Evolutionary conservation across 2,888 invertebrate genomes (phyloP).

Genomic region (Rhorus exstirpatorius): DNA sequence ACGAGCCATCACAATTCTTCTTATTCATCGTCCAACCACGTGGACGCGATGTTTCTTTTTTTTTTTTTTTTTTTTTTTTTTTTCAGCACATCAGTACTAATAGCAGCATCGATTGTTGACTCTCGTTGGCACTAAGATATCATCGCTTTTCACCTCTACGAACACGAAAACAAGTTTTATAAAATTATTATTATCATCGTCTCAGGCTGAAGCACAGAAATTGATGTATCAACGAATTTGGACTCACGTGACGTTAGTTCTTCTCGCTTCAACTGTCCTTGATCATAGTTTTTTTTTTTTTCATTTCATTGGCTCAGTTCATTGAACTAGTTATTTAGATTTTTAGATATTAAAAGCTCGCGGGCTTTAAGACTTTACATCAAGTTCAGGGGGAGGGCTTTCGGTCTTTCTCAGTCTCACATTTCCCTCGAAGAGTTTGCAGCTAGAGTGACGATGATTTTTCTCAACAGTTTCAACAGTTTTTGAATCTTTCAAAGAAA

Average conservation of each 20-base stretch:
- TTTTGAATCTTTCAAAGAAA: neutral
- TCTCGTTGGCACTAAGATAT: no score
- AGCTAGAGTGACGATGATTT: no score
- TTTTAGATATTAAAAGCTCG: no score
- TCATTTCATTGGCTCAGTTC: no score
- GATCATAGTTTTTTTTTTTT: neutral
- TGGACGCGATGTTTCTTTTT: neutral
- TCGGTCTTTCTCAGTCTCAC: no score
- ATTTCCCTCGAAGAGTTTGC: no score
- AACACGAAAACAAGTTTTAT: neutral
- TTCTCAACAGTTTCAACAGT: neutral
- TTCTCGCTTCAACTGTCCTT: neutral
- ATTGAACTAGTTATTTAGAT: no score
- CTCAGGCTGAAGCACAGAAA: no score
- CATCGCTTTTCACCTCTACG: neutral
- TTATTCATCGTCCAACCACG: conserved; percentile 24
- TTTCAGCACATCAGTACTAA: neutral
- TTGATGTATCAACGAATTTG: no score
- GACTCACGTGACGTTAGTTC: conserved; percentile 11
- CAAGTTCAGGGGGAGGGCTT: no score
- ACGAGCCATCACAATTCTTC: conserved; percentile 33
- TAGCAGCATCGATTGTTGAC: neutral
- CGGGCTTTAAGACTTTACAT: no score
- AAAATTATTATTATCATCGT: conserved; percentile 7
- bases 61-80: neutral